Percentiles rank a stretch among this genome's conserved stretches.
Evolutionary conservation across 2,888 invertebrate genomes (phyloP).

Genomic region (Physocephala rufipes): DNA sequence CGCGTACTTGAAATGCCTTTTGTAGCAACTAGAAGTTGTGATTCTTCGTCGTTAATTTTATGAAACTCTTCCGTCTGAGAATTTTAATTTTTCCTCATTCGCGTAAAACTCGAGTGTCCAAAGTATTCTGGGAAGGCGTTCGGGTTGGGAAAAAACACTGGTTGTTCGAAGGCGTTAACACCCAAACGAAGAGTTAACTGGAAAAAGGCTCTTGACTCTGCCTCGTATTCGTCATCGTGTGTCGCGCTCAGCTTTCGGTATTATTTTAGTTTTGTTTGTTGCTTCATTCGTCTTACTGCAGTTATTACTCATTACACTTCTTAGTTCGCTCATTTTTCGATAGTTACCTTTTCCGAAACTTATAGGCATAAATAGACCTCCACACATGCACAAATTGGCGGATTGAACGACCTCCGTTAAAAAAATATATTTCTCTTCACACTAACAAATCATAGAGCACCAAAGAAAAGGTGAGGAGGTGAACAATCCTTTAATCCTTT

Average conservation of each 20-base stretch:
- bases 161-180: conserved; percentile 9
- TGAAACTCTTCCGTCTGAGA: conserved; percentile 1
- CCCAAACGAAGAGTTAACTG: not conserved
- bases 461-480: too few relatives aligned
- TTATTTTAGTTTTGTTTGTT: conserved; percentile 30
- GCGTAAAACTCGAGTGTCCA: conserved; percentile 9
- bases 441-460: too few relatives aligned
- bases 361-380: conserved; percentile 39
- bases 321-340: conserved; percentile 15
- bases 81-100: conserved; percentile 13
- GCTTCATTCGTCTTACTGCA: conserved; percentile 20
- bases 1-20: conserved; percentile 38
- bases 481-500: not conserved
- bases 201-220: conserved; percentile 10
- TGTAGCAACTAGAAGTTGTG: conserved; percentile 33
- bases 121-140: not conserved
- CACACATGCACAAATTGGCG: conserved; percentile 13
- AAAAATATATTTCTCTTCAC: too few relatives aligned
- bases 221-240: conserved; percentile 28
- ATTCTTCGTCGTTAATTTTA: conserved; percentile 18
- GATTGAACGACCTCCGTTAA: too few relatives aligned
- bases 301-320: conserved; percentile 29
- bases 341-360: conserved; percentile 48
- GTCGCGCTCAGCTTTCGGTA: conserved; percentile 12
- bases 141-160: not conserved